These are phyloP conservation scores for Parazoanthus darwini DNA, from an alignment of 92 coral and sea anemone genomes.

Conservation along the genomic window DNA sequence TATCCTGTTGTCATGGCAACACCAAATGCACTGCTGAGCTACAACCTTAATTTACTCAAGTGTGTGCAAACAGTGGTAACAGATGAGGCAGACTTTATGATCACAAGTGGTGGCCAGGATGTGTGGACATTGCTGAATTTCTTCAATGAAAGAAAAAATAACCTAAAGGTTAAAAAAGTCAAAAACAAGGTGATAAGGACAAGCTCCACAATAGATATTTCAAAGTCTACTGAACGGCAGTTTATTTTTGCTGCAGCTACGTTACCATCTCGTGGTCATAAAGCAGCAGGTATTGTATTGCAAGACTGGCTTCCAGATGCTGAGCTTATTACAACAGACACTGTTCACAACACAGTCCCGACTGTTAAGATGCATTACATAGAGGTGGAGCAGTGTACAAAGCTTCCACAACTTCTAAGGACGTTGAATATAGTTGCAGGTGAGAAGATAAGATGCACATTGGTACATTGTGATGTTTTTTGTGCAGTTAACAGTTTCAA, in stretches of 20 bases:
- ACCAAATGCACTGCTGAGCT: slow-evolving; percentile 77
- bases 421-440: slow-evolving; percentile 62
- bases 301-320: slow-evolving; percentile 74
- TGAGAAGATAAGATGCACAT: neutral
- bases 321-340: slow-evolving; percentile 53
- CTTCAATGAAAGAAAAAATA: slow-evolving; percentile 44
- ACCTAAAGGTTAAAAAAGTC: neutral
- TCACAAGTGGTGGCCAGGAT: slow-evolving; percentile 80
- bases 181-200: neutral
- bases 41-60: slow-evolving; percentile 57
- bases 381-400: slow-evolving; percentile 59
- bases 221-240: slow-evolving; percentile 57
- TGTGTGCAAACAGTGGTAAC: slow-evolving; percentile 68
- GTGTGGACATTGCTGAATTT: slow-evolving; percentile 78
- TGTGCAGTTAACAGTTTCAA: too few species aligned
- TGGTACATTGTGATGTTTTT: neutral
- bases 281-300: slow-evolving; percentile 72
- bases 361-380: slow-evolving; percentile 64
- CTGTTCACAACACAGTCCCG: slow-evolving; percentile 81
- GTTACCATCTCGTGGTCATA: slow-evolving; percentile 82
- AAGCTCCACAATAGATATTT: neutral
- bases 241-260: slow-evolving; percentile 97
- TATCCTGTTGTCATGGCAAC: slow-evolving; percentile 89
- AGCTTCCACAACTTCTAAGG: slow-evolving; percentile 61
- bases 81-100: slow-evolving; percentile 89